Evolutionary conservation across 2,113 vertebrate genomes (phyloP).

Genomic region (Mobula birostris): DNA sequence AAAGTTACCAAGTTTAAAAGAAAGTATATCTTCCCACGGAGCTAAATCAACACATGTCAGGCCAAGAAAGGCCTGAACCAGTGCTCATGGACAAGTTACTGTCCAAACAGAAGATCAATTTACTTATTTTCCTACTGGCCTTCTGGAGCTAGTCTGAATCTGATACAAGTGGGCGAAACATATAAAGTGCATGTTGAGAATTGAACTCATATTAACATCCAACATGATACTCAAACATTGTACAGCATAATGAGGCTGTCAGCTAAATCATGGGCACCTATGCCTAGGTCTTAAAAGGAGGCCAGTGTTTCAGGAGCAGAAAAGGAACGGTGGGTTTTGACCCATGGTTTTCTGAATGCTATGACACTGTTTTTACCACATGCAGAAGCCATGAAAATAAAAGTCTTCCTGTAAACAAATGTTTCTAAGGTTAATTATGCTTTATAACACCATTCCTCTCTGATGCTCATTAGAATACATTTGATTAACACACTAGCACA

Average conservation of each 20-base stretch:
- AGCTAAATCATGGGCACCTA: not conserved
- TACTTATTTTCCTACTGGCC: too few relatives aligned
- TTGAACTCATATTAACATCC: not conserved
- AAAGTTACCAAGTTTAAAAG: not conserved
- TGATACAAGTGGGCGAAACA: not conserved
- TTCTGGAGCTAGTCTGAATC: not conserved
- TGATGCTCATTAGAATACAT: not conserved
- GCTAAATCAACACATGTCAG: not conserved
- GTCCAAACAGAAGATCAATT: not conserved
- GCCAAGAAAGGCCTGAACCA: not conserved
- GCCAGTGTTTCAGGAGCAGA: not conserved
- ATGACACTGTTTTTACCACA: too few relatives aligned
- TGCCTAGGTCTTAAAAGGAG: not conserved
- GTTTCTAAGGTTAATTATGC: not conserved
- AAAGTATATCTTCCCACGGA: not conserved
- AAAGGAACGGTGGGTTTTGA: not conserved
- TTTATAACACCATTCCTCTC: not conserved
- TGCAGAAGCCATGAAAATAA: not conserved
- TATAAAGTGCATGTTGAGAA: not conserved
- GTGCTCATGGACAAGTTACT: not conserved
- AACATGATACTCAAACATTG: not conserved
- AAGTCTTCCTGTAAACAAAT: not conserved
- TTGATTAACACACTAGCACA: not conserved
- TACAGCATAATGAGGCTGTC: not conserved
- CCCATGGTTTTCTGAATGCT: not conserved